Evolutionary conservation across 2,888 invertebrate species (phyloP).

Genomic region (Hydrotaea cyrtoneurina): DNA sequence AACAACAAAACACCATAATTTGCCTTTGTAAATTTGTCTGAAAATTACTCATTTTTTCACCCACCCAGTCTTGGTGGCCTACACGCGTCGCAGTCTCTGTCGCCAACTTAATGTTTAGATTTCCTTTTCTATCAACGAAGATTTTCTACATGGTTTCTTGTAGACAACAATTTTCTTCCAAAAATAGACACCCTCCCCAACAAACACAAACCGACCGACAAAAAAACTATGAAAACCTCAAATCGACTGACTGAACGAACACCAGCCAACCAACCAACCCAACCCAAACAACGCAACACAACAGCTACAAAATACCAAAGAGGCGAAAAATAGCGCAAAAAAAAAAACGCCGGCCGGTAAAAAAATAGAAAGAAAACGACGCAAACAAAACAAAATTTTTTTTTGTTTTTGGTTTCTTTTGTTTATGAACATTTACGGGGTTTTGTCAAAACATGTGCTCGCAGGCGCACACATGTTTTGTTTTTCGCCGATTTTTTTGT

Average conservation of each 20-base stretch:
- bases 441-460: conserved; percentile 59
- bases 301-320: not conserved
- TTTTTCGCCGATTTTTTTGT: not conserved
- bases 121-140: not conserved
- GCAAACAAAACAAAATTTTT: conserved; percentile 40
- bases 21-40: not conserved
- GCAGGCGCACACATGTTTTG: conserved; percentile 54
- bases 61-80: conserved; percentile 4
- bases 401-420: conserved; percentile 21
- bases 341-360: conserved; percentile 52
- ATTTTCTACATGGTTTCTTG: conserved; percentile 7
- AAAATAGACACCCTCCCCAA: conserved; percentile 56
- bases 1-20: not conserved
- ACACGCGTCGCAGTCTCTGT: not conserved
- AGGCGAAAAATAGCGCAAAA: conserved; percentile 23
- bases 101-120: not conserved
- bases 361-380: conserved; percentile 47
- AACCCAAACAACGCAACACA: not conserved
- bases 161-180: conserved; percentile 32
- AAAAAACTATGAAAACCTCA: conserved; percentile 41
- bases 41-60: conserved; percentile 12
- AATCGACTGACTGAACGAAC: not conserved
- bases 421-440: conserved; percentile 15
- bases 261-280: not conserved
- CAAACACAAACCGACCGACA: conserved; percentile 45